Conservation (phyloP, 2,888 invertebrate species). For the Alitta virens region DNA sequence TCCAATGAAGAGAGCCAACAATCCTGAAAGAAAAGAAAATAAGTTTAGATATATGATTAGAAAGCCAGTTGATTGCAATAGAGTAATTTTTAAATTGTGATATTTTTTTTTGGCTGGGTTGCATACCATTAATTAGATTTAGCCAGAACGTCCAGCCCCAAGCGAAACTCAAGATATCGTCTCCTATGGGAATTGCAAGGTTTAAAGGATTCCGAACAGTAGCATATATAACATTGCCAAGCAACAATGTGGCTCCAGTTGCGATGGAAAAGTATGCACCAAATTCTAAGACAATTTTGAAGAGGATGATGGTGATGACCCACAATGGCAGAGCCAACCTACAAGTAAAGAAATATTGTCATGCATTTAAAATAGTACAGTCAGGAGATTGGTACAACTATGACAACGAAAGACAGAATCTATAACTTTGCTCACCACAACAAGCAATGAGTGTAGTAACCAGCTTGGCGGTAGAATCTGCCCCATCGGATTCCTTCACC, state of each 20-base stretch:
- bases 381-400: too few relatives aligned
- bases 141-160: constrained; percentile 63
- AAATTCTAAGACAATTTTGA: constrained; percentile 61
- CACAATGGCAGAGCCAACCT: constrained; percentile 64
- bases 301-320: constrained; percentile 62
- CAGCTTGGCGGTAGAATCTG: constrained; percentile 62
- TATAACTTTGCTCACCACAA: constrained; percentile 64
- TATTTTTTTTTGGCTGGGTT: not conserved
- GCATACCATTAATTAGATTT: constrained; percentile 60
- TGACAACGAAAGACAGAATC: too few relatives aligned
- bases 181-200: constrained; percentile 60
- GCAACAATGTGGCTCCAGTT: constrained; percentile 61
- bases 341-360: constrained; percentile 14
- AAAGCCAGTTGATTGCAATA: not conserved
- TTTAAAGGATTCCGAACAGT: constrained; percentile 60
- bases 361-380: too few relatives aligned
- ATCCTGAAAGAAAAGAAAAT: constrained; percentile 62
- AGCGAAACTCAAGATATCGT: constrained; percentile 52
- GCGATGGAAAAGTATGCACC: constrained; percentile 61
- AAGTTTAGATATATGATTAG: not conserved
- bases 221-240: constrained; percentile 61
- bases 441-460: constrained; percentile 64
- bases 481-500: constrained; percentile 65
- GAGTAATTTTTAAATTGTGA: not conserved
- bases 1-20: constrained; percentile 76